Evolutionary conservation across 2,888 invertebrate species (phyloP), one percentile per base, ranked within the genome.

Genomic region (Blastobasis adustella): DNA sequence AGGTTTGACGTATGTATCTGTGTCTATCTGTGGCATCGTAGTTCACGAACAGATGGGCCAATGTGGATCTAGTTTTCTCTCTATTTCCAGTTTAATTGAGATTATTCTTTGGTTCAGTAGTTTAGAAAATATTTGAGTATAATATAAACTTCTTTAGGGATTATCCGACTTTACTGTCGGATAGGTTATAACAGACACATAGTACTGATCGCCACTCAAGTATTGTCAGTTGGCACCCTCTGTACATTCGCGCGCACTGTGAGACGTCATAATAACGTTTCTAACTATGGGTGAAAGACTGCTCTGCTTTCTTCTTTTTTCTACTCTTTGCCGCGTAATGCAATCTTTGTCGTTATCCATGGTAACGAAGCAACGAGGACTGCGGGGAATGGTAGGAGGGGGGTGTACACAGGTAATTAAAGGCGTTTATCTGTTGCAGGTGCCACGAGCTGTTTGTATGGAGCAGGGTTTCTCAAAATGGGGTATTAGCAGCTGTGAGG

Each of bases 371-470:
- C 62, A 6, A 10, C n/a, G 6, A 7, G 9, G 59, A 50, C 53
- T 6, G 54, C 46, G 50, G 57, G 56, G 53, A 60, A 56, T 56
- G 58, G 52, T 54, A 52, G 54, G 52, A 49, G 55, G 51, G 57
- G 54, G 61, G 58, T 53, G 58, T 62, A 67, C 59, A 64, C 55
- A 60, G 67, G 73, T 79, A 79, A 82, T 83, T 82, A 82, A 72
- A 77, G 69, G 60, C 67, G 66, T 74, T 80, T 78, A 82, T 79
- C 72, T 64, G 63, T 59, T 62, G 62, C 78, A 79, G 82, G 81
- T 81, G 80, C 57, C 58, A 58, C 63, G 64, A 65, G 64, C 65
- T 61, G 61, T 23, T 47, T 47, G 41, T 9, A 42, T 9, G n/a
- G 9, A 7, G 45, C 45, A 37, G 42, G 42, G 23, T 23, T 23